Conservation (phyloP, 2,888 invertebrate genomes). For the Epinotia ramella region DNA sequence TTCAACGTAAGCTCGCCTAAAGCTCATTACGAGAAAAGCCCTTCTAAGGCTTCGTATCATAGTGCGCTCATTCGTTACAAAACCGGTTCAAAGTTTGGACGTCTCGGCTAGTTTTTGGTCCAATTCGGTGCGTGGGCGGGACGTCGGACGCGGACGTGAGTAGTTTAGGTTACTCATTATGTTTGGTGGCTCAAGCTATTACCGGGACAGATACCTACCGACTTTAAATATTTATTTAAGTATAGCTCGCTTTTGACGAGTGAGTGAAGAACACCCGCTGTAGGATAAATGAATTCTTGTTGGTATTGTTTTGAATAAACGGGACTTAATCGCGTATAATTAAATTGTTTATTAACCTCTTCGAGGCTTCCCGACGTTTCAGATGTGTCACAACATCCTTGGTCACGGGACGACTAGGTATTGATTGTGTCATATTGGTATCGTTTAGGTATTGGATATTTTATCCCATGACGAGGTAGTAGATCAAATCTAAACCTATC, state of each 20-base stretch:
- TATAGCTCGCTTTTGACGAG: not conserved
- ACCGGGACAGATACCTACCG: not conserved
- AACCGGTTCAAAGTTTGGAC: conserved; percentile 44
- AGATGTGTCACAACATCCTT: no score
- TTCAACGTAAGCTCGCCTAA: not conserved
- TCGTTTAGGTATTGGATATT: not conserved
- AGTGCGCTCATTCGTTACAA: conserved; percentile 37
- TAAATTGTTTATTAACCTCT: no score
- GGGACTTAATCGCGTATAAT: no score
- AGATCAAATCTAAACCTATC: no score
- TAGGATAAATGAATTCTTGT: not conserved
- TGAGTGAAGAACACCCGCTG: not conserved
- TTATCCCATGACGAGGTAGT: not conserved
- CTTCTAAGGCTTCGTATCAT: conserved; percentile 7
- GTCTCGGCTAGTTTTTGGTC: conserved; percentile 22
- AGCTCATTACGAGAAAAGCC: conserved; percentile 2
- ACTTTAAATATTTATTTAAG: not conserved
- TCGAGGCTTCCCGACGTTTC: no score
- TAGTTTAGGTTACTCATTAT: conserved; percentile 20
- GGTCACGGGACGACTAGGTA: no score
- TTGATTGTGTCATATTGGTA: not conserved
- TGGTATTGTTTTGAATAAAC: not conserved
- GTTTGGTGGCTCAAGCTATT: conserved; percentile 8
- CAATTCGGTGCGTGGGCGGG: not conserved
- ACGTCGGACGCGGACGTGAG: not conserved